These are phyloP conservation scores for Lutjanus argentimaculatus DNA, from an alignment of 2,797 vertebrate species.

Conservation along the genomic window DNA sequence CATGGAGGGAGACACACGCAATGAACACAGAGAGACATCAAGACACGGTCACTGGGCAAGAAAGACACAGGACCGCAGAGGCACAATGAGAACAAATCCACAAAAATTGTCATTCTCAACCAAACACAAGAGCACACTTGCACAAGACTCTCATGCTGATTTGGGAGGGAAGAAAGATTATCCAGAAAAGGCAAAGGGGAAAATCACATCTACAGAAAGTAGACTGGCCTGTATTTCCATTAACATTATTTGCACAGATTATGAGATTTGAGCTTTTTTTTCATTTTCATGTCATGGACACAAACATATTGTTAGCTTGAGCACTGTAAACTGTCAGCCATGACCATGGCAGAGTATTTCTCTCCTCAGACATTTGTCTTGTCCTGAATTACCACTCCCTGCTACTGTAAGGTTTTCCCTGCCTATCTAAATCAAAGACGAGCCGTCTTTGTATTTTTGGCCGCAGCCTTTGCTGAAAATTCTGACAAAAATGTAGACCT, in stretches of 20 bases:
- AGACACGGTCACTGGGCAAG: background rate
- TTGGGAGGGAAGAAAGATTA: background rate
- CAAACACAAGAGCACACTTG: conserved; percentile 2
- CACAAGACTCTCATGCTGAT: background rate
- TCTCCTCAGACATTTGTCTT: background rate
- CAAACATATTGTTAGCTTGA: background rate
- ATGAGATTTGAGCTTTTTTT: background rate
- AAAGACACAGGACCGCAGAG: conserved; percentile 13
- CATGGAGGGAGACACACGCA: background rate
- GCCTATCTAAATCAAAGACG: too few species aligned
- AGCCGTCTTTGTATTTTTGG: too few species aligned
- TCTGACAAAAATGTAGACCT: too few species aligned
- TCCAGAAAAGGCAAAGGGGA: background rate
- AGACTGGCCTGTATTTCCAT: background rate
- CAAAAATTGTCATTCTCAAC: background rate
- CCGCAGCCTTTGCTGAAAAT: too few species aligned
- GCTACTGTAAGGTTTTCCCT: background rate
- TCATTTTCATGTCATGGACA: background rate
- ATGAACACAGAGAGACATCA: conserved; percentile 13
- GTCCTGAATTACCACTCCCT: conserved; percentile 3
- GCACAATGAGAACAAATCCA: conserved; percentile 11
- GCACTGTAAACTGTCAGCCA: background rate
- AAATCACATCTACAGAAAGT: background rate
- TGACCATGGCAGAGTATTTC: background rate
- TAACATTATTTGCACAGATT: background rate